These are phyloP conservation scores for Rhinoraja longicauda DNA, from an alignment of 2,797 vertebrate species.

Conservation along the genomic window DNA sequence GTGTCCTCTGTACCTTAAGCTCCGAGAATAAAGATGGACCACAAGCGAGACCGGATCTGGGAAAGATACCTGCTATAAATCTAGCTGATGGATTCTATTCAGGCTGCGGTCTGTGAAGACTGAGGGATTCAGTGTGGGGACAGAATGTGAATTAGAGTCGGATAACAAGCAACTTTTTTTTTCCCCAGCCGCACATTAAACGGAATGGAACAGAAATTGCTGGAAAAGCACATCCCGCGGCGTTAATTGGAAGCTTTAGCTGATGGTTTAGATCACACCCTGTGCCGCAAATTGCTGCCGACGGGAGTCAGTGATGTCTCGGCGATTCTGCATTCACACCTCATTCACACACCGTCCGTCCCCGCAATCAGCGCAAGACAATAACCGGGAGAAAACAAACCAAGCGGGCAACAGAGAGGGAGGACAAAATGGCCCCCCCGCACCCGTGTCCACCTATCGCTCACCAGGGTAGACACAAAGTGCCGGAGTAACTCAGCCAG, in stretches of 20 bases:
- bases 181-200: not conserved
- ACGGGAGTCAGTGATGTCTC: not conserved
- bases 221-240: not conserved
- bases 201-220: not conserved
- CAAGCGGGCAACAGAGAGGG: not conserved
- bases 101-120: not conserved
- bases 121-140: not conserved
- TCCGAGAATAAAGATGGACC: not conserved
- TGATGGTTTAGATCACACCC: not conserved
- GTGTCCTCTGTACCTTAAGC: not conserved
- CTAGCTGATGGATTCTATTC: not conserved
- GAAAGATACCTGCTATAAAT: slow-evolving; percentile 31
- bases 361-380: not conserved
- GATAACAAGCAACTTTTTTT: not conserved
- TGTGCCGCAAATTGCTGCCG: not conserved
- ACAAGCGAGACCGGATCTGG: slow-evolving; percentile 8
- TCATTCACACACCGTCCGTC: not conserved
- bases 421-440: too few species aligned
- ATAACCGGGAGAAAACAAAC: not conserved
- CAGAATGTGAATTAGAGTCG: slow-evolving; percentile 15
- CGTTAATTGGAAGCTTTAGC: not conserved
- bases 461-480: too few species aligned
- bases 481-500: too few species aligned
- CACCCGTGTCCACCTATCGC: too few species aligned
- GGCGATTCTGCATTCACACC: not conserved